Evolutionary conservation across 1,140 invertebrate species (phyloP).

Genomic region (Dendrolimus kikuchii): DNA sequence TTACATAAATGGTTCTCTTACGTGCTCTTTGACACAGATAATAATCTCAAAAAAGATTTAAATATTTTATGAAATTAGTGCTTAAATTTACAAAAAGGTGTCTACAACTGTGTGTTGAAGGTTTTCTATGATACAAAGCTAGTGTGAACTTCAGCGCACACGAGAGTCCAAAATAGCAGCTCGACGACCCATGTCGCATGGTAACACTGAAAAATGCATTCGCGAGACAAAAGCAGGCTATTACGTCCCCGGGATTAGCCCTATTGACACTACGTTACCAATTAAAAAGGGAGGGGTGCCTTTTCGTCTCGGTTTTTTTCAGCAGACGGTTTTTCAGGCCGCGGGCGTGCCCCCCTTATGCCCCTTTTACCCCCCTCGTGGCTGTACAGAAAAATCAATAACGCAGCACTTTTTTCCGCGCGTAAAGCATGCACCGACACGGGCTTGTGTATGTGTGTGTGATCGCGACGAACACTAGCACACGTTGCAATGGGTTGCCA

Average conservation of each 20-base stretch:
- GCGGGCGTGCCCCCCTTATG: slow-evolving; percentile 38
- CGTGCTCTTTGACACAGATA: too few species aligned
- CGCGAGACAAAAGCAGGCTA: slow-evolving; percentile 63
- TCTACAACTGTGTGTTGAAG: too few species aligned
- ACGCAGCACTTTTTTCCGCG: slow-evolving; percentile 69
- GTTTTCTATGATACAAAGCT: too few species aligned
- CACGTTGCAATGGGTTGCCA: slow-evolving; percentile 39
- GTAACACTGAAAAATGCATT: slow-evolving; percentile 66
- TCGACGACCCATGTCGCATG: slow-evolving; percentile 37
- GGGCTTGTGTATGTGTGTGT: slow-evolving; percentile 31
- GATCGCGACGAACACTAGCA: slow-evolving; percentile 35
- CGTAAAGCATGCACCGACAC: slow-evolving; percentile 69
- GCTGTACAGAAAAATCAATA: slow-evolving; percentile 69
- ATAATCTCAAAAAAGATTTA: too few species aligned
- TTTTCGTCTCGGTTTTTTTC: slow-evolving; percentile 71
- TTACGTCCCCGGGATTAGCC: slow-evolving; percentile 65
- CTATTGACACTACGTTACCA: slow-evolving; percentile 71
- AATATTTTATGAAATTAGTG: too few species aligned
- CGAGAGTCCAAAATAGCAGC: slow-evolving; percentile 22
- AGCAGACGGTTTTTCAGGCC: slow-evolving; percentile 69
- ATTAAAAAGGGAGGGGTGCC: slow-evolving; percentile 69
- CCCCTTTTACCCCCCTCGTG: slow-evolving; percentile 30
- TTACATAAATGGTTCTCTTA: too few species aligned
- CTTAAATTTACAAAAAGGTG: too few species aligned
- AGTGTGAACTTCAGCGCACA: too few species aligned